Evolutionary conservation across 2,888 invertebrate genomes (phyloP).

Genomic region (Ormyrus pomaceus): DNA sequence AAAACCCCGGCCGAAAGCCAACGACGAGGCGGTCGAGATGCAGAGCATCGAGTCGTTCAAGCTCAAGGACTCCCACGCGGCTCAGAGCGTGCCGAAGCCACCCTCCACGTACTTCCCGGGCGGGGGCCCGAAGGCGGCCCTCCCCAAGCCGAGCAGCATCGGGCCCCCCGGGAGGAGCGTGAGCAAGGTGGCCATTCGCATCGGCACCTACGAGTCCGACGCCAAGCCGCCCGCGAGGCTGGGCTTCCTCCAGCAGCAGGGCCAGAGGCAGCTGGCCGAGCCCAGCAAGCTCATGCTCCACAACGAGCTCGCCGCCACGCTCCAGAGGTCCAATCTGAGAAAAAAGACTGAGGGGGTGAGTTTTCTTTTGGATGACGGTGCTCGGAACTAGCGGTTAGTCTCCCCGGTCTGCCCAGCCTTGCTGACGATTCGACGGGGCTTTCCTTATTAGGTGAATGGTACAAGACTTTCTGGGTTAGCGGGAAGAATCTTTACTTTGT

Average conservation of each 20-base stretch:
- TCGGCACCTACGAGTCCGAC: conserved; percentile 73
- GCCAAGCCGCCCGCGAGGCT: conserved; percentile 83
- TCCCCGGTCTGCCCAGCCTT: not conserved
- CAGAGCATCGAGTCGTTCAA: conserved; percentile 87
- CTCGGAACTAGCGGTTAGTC: conserved; percentile 19
- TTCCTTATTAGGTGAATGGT: too few species aligned
- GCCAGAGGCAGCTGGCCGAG: too few species aligned
- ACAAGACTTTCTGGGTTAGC: too few species aligned
- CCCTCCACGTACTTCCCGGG: conserved; percentile 82
- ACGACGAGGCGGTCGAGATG: conserved; percentile 82
- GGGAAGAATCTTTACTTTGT: too few species aligned
- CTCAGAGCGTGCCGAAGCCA: conserved; percentile 77
- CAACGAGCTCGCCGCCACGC: conserved; percentile 84
- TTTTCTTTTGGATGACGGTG: not conserved
- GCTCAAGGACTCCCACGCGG: conserved; percentile 80
- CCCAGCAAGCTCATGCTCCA: conserved; percentile 76
- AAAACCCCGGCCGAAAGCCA: conserved; percentile 17
- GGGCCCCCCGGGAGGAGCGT: conserved; percentile 39
- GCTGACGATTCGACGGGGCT: too few species aligned
- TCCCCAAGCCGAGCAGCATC: conserved; percentile 28
- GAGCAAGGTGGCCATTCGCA: conserved; percentile 71
- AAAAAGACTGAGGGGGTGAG: conserved; percentile 80
- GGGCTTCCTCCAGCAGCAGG: conserved; percentile 77
- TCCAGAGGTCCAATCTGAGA: conserved; percentile 86
- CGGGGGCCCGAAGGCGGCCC: not conserved